Percentiles rank a stretch among this genome's conserved stretches.
Evolutionary conservation across 2,113 vertebrate species (phyloP).

Genomic region (Tachysurus fulvidraco): DNA sequence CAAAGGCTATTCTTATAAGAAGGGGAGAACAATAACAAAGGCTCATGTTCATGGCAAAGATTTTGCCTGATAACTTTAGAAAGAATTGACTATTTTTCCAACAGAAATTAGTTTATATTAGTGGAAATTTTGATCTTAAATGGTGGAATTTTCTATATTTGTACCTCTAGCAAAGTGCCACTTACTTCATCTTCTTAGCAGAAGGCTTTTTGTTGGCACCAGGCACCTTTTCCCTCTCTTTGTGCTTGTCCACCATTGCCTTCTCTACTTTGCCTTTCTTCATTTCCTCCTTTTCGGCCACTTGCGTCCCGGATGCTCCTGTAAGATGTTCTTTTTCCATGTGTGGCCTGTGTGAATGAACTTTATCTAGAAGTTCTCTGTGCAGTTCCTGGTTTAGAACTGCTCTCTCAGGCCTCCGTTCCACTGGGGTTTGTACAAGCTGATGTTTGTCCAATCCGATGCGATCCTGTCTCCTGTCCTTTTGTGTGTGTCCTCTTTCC

Average conservation of each 20-base stretch:
- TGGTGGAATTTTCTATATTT: not conserved
- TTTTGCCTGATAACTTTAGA: not conserved
- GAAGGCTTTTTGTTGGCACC: constrained; percentile 50
- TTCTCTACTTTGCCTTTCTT: constrained; percentile 49
- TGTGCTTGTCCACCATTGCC: constrained; percentile 47
- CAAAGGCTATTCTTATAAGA: too few species aligned
- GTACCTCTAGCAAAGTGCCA: not conserved
- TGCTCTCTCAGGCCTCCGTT: constrained; percentile 42
- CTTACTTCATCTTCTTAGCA: constrained; percentile 55
- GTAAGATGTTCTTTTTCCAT: constrained; percentile 42
- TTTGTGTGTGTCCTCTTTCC: constrained; percentile 37
- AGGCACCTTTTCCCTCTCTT: constrained; percentile 47
- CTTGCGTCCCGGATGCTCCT: constrained; percentile 31
- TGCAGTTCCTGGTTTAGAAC: constrained; percentile 42
- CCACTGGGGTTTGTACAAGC: constrained; percentile 30
- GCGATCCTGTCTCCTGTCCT: constrained; percentile 44
- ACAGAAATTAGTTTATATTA: not conserved
- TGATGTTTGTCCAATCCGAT: constrained; percentile 41
- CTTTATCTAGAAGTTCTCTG: constrained; percentile 44
- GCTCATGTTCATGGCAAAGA: not conserved
- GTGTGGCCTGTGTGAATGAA: constrained; percentile 41
- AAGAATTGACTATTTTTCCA: not conserved
- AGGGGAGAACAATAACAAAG: too few species aligned
- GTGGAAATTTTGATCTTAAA: not conserved
- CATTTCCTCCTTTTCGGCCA: constrained; percentile 39